These are phyloP conservation scores for Parnassius orleans DNA, from an alignment of 2,888 invertebrate genomes.

Conservation along the genomic window DNA sequence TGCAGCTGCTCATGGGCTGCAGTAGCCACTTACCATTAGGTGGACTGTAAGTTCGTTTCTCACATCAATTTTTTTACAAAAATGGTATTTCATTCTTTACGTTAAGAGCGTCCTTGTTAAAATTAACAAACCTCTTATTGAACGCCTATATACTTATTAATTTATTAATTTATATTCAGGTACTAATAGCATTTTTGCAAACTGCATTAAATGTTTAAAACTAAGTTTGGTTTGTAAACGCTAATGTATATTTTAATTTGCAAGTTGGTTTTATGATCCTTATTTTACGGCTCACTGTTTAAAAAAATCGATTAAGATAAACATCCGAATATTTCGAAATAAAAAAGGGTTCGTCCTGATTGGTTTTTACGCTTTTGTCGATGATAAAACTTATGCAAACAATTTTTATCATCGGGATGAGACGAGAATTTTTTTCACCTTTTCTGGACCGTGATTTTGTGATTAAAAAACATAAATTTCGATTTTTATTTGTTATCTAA, in stretches of 20 bases:
- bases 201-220: too few species aligned
- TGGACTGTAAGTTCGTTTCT: too few species aligned
- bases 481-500: not conserved
- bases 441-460: not conserved
- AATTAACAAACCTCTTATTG: too few species aligned
- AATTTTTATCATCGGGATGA: conserved; percentile 12
- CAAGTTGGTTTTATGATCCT: not conserved
- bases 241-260: conserved; percentile 7
- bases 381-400: conserved; percentile 7
- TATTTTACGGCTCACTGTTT: conserved; percentile 18
- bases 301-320: conserved; percentile 25
- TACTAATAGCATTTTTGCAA: too few species aligned
- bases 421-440: conserved; percentile 6
- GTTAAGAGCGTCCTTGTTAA: too few species aligned
- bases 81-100: too few species aligned
- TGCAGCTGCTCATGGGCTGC: too few species aligned
- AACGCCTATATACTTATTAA: too few species aligned
- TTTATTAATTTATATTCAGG: too few species aligned
- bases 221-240: too few species aligned
- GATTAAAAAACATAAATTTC: conserved; percentile 18
- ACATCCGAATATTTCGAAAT: conserved; percentile 16
- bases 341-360: conserved; percentile 13
- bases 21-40: too few species aligned
- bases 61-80: too few species aligned
- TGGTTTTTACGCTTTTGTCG: conserved; percentile 19